Base-by-base conservation (phyloP, 2,888 invertebrate genomes). In the Clusia tigrina region DNA sequence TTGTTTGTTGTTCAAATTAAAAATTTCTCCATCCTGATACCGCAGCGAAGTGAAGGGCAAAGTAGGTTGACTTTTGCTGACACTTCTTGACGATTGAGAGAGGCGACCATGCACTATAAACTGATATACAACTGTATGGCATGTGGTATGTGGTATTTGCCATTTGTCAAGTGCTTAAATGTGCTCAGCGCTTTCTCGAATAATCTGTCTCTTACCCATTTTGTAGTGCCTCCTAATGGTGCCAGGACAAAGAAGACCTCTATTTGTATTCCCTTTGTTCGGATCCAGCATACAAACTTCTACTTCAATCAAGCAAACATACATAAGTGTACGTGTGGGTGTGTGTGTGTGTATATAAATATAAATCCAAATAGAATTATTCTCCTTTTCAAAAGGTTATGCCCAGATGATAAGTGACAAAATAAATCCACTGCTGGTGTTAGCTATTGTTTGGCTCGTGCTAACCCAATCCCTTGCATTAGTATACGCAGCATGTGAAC, bases 131-230 rank as follows among this genome's bases (percentile, higher is more conserved):
- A n/a, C n/a, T n/a, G n/a, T n/a, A 32, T 32, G 32, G 12, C 15
- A 15, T 42, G 42, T 17, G 42, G 42, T 17, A 42, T 42, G 42
- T 42, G 42, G 42, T 17, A 42, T 6, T 3, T 42, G 42, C 15
- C 42, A 42, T 42, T 42, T 42, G 42, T 42, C 42, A 42, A 42
- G 3, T 42, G 42, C 42, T 42, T 42, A 42, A 42, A 42, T 42
- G n/a, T 42, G 42, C 42, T 42, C n/a, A 15, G n/a, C 42, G 9
- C 9, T 42, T 42, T 17, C n/a, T 42, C 15, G 42, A 42, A 42
- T 15, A 42, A 42, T 42, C 42, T 42, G 42, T 42, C 42, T 15
- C 42, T 3, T 17, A 42, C 9, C 12, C 42, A 42, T n/a, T 42
- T 42, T 6, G 10, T n/a, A 17, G 42, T 17, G n/a, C 42, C n/a